Base-by-base conservation (phyloP, 2,113 vertebrate genomes). In the Chaetops frenatus region DNA sequence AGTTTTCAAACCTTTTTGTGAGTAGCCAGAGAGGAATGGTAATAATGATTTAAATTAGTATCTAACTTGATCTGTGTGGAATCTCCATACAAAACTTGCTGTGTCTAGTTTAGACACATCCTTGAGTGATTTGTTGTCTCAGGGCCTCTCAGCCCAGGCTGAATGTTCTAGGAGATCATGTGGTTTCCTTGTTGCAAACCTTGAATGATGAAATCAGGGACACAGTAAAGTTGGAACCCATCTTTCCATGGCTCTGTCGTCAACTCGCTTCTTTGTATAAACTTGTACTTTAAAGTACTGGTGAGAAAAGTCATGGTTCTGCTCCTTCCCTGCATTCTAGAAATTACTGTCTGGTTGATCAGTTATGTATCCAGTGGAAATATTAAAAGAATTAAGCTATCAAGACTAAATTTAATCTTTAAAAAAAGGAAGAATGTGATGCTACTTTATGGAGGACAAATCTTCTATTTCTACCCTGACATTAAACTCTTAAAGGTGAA, bases 401-500 rank as follows among this genome's bases (percentile, higher is more conserved):
- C 50, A 73, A 86, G 40, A 73, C 66, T 92, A 61, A 88, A 83
- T 93, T 96, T 91, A 17, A 42, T 90, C 72, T 92, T 90, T 45
- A 20, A 29, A 92, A 90, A 87, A 94, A 40, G 70, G 60, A 61
- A 89, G 54, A 93, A 91, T 74, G 24, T 48, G 65, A 83, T 77
- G 54, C 13, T 70, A 21, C 69, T 84, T 76, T 82, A 65, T 28
- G 6, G 70, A 89, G 47, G 38, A 79, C 88, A 91, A 69, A 76
- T 33, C 22, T 66, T 95, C 81, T 65, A 47, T 67, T 90, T 92
- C 64, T 53, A 58, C 27, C 38, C 51, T 93, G 58, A 57, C 82
- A 79, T 87, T 92, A 89, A 86, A 92, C 57, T 76, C 81, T 23
- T 88, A 82, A 93, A 93, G 76, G 91, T 83, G 93, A 87, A 90